phyloP scores from a whole-genome alignment of 2,113 vertebrate species.

The Megaceryle maxima region DNA sequence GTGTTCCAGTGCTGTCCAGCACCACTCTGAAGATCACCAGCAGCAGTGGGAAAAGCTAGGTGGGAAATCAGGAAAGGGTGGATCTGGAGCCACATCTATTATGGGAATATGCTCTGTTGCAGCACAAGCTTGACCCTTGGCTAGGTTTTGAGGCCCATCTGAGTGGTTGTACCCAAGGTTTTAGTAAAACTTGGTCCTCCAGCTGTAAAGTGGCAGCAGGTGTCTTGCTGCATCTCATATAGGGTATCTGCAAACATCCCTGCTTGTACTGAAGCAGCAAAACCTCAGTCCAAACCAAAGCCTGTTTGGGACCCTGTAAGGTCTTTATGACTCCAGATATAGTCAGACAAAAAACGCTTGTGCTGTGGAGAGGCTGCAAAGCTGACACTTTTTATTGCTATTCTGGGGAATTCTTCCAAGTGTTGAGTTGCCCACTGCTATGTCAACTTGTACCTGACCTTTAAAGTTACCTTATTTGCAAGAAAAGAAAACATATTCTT shows the following conservation, averaged over 20 bases:
- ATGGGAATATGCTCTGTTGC: background rate
- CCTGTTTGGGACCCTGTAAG: background rate
- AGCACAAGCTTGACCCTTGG: background rate
- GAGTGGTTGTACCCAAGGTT: background rate
- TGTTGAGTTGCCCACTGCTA: background rate
- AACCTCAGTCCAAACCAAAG: background rate
- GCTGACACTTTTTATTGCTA: background rate
- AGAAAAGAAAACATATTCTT: background rate
- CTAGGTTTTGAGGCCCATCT: background rate
- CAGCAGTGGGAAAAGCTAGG: fast-evolving
- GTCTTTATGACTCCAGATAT: background rate
- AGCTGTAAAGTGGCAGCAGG: background rate
- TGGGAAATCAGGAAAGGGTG: background rate
- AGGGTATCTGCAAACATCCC: background rate
- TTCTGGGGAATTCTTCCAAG: background rate
- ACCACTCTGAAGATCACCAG: fast-evolving
- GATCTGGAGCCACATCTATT: background rate
- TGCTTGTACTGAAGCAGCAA: fast-evolving
- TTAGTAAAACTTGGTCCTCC: background rate
- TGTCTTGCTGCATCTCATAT: background rate
- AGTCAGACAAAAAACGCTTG: background rate
- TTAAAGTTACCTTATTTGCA: background rate
- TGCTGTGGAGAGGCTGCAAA: background rate
- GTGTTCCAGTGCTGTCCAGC: background rate
- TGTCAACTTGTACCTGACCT: conserved; percentile 10